Conservation (phyloP, 2,113 vertebrate genomes). For the Brachyhypopomus occidentalis region DNA sequence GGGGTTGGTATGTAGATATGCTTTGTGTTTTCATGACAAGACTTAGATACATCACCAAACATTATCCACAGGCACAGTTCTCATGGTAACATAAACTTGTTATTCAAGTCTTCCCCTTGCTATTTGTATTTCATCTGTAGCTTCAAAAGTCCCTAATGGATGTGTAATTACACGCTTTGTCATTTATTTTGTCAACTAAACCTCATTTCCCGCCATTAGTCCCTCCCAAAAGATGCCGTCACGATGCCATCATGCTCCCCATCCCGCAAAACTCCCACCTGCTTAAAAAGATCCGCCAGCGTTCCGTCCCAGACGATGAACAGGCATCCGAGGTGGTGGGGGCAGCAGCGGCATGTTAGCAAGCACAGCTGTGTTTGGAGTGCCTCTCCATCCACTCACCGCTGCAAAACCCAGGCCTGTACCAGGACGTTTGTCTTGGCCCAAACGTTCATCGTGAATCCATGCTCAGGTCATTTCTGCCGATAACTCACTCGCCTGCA, state of each 20-base stretch:
- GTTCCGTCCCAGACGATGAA: slow-evolving; percentile 34
- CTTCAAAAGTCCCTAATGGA: slow-evolving; percentile 50
- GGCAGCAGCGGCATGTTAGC: slow-evolving; percentile 47
- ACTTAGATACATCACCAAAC: background rate
- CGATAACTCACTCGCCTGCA: slow-evolving; percentile 34
- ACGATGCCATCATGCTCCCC: slow-evolving; percentile 39
- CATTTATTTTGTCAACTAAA: slow-evolving; percentile 55
- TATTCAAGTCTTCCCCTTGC: slow-evolving; percentile 17
- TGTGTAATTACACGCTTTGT: slow-evolving; percentile 48
- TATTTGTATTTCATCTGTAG: slow-evolving; percentile 15
- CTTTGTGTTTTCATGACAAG: background rate
- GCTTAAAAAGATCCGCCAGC: slow-evolving; percentile 22
- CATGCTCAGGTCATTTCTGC: slow-evolving; percentile 22
- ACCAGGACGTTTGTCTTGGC: slow-evolving; percentile 10
- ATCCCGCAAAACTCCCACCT: slow-evolving; percentile 34
- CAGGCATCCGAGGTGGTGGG: slow-evolving; percentile 36
- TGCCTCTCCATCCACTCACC: slow-evolving; percentile 30
- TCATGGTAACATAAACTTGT: slow-evolving; percentile 31
- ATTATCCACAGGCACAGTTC: slow-evolving; percentile 13
- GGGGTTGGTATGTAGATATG: background rate
- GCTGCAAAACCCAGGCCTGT: background rate
- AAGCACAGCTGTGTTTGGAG: slow-evolving; percentile 63
- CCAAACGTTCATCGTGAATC: background rate
- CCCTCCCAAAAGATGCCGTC: slow-evolving; percentile 43
- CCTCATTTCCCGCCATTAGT: slow-evolving; percentile 31